Evolutionary conservation across 2,888 invertebrate genomes (phyloP).

Genomic region (Eudasyphora cyanicolor): DNA sequence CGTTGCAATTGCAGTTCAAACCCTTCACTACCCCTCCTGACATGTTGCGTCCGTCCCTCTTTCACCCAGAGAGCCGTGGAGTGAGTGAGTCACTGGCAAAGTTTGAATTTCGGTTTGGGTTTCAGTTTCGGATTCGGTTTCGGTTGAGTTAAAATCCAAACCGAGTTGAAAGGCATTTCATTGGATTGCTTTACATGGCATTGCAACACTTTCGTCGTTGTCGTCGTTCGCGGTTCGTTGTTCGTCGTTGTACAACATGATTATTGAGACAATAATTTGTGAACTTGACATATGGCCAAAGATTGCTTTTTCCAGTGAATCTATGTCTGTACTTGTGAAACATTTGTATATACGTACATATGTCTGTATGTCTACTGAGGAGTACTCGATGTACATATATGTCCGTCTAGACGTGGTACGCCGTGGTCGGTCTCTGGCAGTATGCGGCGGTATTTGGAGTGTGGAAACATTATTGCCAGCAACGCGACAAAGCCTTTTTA

Average conservation of each 20-base stretch:
- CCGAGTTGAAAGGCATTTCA: slow-evolving; percentile 46
- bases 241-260: slow-evolving; percentile 66
- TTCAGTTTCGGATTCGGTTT: slow-evolving; percentile 36
- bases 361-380: neutral
- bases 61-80: too few relatives aligned
- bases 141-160: slow-evolving; percentile 34
- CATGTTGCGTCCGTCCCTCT: too few relatives aligned
- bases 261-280: slow-evolving; percentile 69
- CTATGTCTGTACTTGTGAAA: too few relatives aligned
- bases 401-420: too few relatives aligned
- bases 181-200: slow-evolving; percentile 26
- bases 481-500: slow-evolving; percentile 48
- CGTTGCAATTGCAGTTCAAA: slow-evolving; percentile 38
- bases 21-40: too few relatives aligned
- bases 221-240: too few relatives aligned
- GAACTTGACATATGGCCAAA: slow-evolving; percentile 65
- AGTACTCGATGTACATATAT: too few relatives aligned
- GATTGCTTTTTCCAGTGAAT: slow-evolving; percentile 16
- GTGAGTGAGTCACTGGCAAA: neutral
- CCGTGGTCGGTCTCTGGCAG: too few relatives aligned
- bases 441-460: too few relatives aligned
- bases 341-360: neutral
- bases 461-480: slow-evolving; percentile 24
- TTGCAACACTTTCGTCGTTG: slow-evolving; percentile 52
- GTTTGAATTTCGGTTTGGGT: neutral